Conservation (phyloP, 2,888 invertebrate genomes). For the Xanthia icteritia region DNA sequence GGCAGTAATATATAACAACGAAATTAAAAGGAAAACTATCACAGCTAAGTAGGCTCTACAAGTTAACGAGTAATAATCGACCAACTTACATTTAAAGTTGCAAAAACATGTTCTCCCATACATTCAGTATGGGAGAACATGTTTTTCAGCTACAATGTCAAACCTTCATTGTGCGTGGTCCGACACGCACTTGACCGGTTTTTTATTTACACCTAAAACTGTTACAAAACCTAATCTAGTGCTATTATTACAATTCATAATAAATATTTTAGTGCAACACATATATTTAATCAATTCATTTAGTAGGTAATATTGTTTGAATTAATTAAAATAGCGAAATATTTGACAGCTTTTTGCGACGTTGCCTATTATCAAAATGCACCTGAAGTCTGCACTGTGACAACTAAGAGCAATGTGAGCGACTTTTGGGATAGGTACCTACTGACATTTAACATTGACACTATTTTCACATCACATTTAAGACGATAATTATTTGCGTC, state of each 20-base stretch:
- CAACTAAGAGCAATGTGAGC: constrained; percentile 38
- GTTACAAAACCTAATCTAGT: background rate
- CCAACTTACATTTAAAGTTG: too few relatives aligned
- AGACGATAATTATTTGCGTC: constrained; percentile 64
- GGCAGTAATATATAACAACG: too few relatives aligned
- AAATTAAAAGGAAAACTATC: too few relatives aligned
- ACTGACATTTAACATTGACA: constrained; percentile 67
- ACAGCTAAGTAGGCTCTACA: too few relatives aligned
- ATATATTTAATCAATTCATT: background rate
- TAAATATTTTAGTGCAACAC: too few relatives aligned
- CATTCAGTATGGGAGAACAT: too few relatives aligned
- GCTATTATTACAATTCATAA: background rate
- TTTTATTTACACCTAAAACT: background rate
- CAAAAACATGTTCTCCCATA: too few relatives aligned
- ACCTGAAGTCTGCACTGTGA: background rate
- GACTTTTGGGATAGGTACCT: constrained; percentile 43
- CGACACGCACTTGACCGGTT: too few relatives aligned
- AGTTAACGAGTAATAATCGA: too few relatives aligned
- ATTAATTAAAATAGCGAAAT: too few relatives aligned
- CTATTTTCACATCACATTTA: constrained; percentile 62
- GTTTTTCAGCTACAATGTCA: too few relatives aligned
- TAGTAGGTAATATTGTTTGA: background rate
- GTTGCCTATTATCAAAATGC: background rate
- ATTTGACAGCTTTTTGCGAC: background rate
- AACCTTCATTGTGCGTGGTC: too few relatives aligned